Percentiles rank a stretch among this genome's conserved stretches.
Evolutionary conservation across 2,888 invertebrate species (phyloP).

Genomic region (Lamellibrachia columna): DNA sequence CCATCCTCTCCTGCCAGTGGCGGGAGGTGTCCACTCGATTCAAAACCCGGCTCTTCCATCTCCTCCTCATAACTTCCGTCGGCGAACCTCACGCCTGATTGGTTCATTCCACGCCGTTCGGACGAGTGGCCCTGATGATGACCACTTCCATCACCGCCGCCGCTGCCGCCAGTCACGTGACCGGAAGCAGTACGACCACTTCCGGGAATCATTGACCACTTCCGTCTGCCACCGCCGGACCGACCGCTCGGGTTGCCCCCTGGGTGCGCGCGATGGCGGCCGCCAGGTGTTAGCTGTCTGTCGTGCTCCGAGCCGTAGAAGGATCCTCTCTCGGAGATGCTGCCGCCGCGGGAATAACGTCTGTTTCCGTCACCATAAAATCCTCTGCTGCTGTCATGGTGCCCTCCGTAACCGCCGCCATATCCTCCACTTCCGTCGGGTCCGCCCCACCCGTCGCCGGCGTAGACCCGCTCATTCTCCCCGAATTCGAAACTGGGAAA

Average conservation of each 20-base stretch:
- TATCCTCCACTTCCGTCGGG: background rate
- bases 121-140: background rate
- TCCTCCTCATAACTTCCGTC: background rate
- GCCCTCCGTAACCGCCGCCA: background rate
- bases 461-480: background rate
- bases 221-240: background rate
- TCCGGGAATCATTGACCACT: background rate
- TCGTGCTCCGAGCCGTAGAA: background rate
- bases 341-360: background rate
- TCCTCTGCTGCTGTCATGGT: background rate
- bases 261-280: background rate
- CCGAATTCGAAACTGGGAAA: background rate
- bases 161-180: background rate
- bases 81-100: background rate
- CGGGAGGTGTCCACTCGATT: background rate
- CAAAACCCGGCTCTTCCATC: background rate
- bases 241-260: background rate
- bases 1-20: background rate
- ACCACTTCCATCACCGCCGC: background rate
- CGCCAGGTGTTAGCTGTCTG: constrained; percentile 2
- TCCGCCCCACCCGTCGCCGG: background rate
- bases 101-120: background rate
- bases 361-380: background rate
- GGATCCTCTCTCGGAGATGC: background rate
- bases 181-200: background rate